phyloP scores from a whole-genome alignment of 64 coral and sea anemone species.

The Dendrophyllia cribrosa region DNA sequence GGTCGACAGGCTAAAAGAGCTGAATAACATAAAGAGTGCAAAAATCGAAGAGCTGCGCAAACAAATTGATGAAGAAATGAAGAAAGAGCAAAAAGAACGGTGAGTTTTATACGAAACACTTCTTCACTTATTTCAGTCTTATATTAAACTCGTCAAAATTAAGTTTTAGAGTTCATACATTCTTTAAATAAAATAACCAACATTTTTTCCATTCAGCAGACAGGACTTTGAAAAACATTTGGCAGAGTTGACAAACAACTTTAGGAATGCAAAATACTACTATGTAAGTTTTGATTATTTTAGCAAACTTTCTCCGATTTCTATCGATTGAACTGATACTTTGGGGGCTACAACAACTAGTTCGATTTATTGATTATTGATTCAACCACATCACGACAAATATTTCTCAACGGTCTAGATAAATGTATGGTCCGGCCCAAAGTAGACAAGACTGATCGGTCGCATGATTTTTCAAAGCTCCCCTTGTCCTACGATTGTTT shows the following conservation, averaged over 20 bases:
- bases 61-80: constrained; percentile 21
- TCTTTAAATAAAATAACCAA: not conserved
- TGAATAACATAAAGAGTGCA: constrained; percentile 18
- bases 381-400: too few species aligned
- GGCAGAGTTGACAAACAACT: not conserved
- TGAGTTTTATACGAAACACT: not conserved
- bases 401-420: too few species aligned
- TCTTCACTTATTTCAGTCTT: too few species aligned
- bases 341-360: too few species aligned
- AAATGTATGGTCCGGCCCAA: too few species aligned
- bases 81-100: constrained; percentile 15
- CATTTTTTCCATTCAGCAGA: not conserved
- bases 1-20: constrained; percentile 14
- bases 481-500: too few species aligned
- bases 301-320: not conserved
- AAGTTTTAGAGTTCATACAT: too few species aligned
- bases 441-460: too few species aligned
- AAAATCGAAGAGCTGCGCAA: constrained; percentile 38
- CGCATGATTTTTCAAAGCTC: too few species aligned
- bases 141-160: too few species aligned
- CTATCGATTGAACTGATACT: too few species aligned
- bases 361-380: too few species aligned
- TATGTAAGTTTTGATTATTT: constrained; percentile 1
- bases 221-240: not conserved
- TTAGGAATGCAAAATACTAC: constrained; percentile 38